These are phyloP conservation scores for Caenorhabditis tropicalis DNA, from an alignment of 1,140 invertebrate genomes.

Conservation along the genomic window DNA sequence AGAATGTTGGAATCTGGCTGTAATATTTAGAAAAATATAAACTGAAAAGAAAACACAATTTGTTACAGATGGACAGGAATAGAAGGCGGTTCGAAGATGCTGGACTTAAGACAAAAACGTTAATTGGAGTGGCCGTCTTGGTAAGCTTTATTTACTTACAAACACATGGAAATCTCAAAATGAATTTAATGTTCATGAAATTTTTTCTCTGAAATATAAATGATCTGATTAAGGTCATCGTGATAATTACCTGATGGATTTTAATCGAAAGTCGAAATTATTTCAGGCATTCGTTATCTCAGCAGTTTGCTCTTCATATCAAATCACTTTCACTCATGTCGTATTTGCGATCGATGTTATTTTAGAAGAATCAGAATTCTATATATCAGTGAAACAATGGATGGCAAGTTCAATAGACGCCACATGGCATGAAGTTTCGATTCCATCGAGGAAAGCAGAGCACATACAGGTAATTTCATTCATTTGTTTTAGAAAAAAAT, in stretches of 20 bases:
- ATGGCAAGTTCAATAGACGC: conserved; percentile 9
- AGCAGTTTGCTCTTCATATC: conserved; percentile 4
- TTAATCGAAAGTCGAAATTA: not conserved
- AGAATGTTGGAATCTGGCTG: conserved; percentile 30
- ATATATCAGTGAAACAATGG: conserved; percentile 31
- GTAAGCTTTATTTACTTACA: too few species aligned
- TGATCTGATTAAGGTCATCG: too few species aligned
- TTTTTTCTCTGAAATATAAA: too few species aligned
- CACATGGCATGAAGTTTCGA: not conserved
- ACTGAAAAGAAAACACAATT: too few species aligned
- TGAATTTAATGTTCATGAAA: too few species aligned
- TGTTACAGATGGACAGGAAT: conserved; percentile 21
- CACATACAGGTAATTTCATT: conserved; percentile 15
- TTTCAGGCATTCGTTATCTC: not conserved
- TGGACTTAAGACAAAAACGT: conserved; percentile 9
- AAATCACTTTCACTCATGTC: conserved; percentile 8
- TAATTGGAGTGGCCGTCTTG: not conserved
- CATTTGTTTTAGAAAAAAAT: not conserved
- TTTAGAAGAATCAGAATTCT: conserved; percentile 36
- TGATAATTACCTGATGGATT: too few species aligned
- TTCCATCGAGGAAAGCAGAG: conserved; percentile 10
- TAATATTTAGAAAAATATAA: not conserved
- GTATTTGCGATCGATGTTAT: conserved; percentile 25
- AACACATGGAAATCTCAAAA: too few species aligned
- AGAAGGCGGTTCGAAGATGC: not conserved